These are phyloP conservation scores for Galleria mellonella DNA, from an alignment of 1,140 invertebrate species.

Conservation along the genomic window DNA sequence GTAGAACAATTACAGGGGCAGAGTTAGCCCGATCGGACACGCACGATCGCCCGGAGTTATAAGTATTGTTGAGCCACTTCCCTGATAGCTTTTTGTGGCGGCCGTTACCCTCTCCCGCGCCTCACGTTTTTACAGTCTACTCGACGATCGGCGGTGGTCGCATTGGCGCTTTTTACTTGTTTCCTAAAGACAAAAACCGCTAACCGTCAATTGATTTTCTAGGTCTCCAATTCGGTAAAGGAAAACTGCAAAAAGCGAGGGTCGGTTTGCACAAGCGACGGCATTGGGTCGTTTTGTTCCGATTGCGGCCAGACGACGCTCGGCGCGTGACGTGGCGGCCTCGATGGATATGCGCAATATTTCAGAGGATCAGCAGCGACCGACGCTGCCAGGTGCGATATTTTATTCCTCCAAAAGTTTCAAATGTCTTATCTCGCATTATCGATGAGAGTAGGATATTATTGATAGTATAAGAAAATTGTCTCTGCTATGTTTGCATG, in stretches of 20 bases:
- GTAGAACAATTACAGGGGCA: too few species aligned
- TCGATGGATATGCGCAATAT: neutral
- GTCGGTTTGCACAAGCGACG: constrained; percentile 1
- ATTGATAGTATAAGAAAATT: too few species aligned
- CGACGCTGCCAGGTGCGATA: too few species aligned
- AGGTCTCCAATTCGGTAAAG: neutral
- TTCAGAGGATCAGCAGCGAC: neutral
- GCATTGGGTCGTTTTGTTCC: neutral
- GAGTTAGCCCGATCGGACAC: neutral
- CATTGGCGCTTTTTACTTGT: constrained; percentile 1
- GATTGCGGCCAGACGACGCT: neutral
- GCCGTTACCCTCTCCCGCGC: neutral
- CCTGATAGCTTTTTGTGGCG: neutral
- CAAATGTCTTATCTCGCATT: too few species aligned
- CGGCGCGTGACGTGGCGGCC: neutral
- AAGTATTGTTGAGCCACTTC: neutral
- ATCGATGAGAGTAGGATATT: too few species aligned
- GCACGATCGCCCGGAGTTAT: neutral
- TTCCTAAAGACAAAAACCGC: neutral
- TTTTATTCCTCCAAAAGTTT: too few species aligned
- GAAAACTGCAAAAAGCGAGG: constrained; percentile 3
- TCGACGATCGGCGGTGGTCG: neutral
- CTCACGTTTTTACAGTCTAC: neutral
- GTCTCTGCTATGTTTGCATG: too few species aligned
- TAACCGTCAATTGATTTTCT: neutral